phyloP scores from a whole-genome alignment of 2,888 invertebrate genomes.

The Stenotaenia linearis region DNA sequence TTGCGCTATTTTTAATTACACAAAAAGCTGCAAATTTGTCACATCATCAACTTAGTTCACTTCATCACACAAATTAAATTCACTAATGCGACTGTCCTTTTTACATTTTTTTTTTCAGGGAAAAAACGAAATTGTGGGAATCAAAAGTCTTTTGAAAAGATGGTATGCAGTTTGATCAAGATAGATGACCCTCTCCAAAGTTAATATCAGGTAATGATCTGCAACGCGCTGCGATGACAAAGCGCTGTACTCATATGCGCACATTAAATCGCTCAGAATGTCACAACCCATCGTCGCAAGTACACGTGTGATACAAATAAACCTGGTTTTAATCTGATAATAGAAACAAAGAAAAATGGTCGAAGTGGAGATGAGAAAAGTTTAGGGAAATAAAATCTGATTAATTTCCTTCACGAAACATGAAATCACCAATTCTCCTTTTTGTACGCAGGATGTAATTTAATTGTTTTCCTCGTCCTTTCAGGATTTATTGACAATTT shows the following conservation, averaged over 20 bases:
- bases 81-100: background rate
- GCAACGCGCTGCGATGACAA: background rate
- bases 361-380: no score
- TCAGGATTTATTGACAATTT: background rate
- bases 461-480: background rate
- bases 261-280: background rate
- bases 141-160: background rate
- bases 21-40: no score
- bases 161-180: background rate
- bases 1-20: background rate
- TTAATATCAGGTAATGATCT: background rate
- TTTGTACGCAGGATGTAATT: background rate
- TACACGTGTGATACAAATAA: background rate
- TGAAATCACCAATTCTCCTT: background rate
- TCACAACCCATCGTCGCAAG: background rate
- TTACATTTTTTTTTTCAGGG: background rate
- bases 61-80: no score
- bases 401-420: background rate
- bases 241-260: background rate
- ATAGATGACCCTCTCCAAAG: background rate
- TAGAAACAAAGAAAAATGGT: no score
- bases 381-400: background rate
- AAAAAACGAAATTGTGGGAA: background rate
- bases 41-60: no score
- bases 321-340: no score